Evolutionary conservation across 92 coral and sea anemone species (phyloP).

Genomic region (Porites lobata): DNA sequence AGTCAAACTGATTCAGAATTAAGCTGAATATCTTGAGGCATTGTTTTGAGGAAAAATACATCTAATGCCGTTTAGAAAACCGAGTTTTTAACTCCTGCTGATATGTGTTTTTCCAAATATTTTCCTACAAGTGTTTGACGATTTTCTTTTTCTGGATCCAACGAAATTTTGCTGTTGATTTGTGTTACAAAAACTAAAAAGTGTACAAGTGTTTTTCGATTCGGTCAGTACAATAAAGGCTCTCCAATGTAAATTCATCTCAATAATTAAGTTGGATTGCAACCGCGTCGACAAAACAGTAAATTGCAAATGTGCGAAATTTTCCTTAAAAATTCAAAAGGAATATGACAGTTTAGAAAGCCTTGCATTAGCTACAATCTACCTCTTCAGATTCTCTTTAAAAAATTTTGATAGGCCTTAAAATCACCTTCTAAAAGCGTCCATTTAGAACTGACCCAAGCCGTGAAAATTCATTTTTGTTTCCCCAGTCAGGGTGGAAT

Average conservation of each 20-base stretch:
- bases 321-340: conserved; percentile 11
- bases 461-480: conserved; percentile 26
- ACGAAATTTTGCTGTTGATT: conserved; percentile 9
- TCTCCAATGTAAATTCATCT: conserved; percentile 21
- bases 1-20: conserved; percentile 3
- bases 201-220: neutral
- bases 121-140: neutral
- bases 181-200: neutral
- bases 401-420: neutral
- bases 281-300: conserved; percentile 16
- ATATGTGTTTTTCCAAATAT: neutral
- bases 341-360: neutral
- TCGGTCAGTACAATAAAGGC: conserved; percentile 10
- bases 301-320: neutral
- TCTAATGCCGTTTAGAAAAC: conserved; percentile 25
- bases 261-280: conserved; percentile 22
- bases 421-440: conserved; percentile 18
- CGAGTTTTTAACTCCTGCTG: neutral
- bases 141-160: neutral
- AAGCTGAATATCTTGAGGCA: conserved; percentile 4
- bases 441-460: neutral
- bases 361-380: neutral
- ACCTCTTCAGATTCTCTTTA: neutral
- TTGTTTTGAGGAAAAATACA: conserved; percentile 9
- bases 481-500: conserved; percentile 3